phyloP scores from a whole-genome alignment of 2,888 invertebrate species.

The Pandemis corylana region DNA sequence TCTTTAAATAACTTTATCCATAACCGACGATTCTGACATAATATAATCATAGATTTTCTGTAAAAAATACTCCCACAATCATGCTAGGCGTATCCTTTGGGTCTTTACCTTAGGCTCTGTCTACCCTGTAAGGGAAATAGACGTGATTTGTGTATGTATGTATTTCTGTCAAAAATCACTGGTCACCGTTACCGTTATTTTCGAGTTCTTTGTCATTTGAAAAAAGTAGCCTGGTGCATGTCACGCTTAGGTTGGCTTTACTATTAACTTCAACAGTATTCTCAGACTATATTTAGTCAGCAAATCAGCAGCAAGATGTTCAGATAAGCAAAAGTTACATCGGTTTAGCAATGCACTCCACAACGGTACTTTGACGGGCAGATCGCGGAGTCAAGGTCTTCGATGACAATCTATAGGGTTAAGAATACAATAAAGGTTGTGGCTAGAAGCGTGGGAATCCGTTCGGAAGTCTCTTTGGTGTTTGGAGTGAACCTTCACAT shows the following conservation, averaged over 20 bases:
- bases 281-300: slow-evolving; percentile 5
- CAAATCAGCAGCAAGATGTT: slow-evolving; percentile 16
- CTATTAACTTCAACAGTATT: neutral
- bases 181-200: too few relatives aligned
- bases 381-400: slow-evolving; percentile 59
- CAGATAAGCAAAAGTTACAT: slow-evolving; percentile 39
- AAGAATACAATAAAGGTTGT: slow-evolving; percentile 33
- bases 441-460: slow-evolving; percentile 32
- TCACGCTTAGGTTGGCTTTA: neutral
- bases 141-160: too few relatives aligned
- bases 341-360: slow-evolving; percentile 42
- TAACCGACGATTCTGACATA: too few relatives aligned
- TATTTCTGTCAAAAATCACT: too few relatives aligned
- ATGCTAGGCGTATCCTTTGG: too few relatives aligned
- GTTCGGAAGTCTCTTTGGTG: slow-evolving; percentile 6
- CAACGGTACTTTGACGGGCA: slow-evolving; percentile 57
- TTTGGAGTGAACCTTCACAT: too few relatives aligned
- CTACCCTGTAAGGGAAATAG: too few relatives aligned
- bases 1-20: too few relatives aligned
- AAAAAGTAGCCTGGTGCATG: neutral
- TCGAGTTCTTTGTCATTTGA: neutral
- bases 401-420: slow-evolving; percentile 57
- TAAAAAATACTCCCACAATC: too few relatives aligned
- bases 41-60: too few relatives aligned
- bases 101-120: too few relatives aligned